Evolutionary conservation across 2,113 vertebrate genomes (phyloP).

Genomic region (Tachuris rubrigastra): DNA sequence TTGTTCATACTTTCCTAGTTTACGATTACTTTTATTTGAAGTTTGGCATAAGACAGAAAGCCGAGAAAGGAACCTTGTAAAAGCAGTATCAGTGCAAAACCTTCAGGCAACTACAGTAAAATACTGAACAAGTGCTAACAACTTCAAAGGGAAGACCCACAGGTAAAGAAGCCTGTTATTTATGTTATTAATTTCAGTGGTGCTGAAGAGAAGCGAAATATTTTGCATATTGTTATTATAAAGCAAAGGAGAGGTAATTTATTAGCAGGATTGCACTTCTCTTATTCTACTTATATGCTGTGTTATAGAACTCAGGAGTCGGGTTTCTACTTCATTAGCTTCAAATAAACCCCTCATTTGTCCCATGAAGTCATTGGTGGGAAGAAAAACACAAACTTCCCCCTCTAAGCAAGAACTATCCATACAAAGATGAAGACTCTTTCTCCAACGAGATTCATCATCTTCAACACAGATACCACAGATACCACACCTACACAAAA

Average conservation of each 20-base stretch:
- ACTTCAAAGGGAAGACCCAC: neutral
- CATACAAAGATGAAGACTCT: neutral
- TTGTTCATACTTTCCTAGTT: neutral
- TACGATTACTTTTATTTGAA: neutral
- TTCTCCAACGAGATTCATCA: neutral
- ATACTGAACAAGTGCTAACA: neutral
- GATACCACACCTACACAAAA: neutral
- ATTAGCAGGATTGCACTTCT: neutral
- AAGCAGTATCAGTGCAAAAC: neutral
- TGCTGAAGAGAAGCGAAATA: neutral
- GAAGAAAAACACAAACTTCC: neutral
- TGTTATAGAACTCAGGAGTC: neutral
- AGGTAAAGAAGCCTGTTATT: neutral
- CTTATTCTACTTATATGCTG: neutral
- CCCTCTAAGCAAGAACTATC: neutral
- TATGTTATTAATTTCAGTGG: neutral
- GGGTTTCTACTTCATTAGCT: neutral
- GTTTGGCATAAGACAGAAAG: neutral
- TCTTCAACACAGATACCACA: neutral
- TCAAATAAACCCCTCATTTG: accelerated
- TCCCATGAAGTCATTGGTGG: neutral
- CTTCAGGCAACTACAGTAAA: neutral
- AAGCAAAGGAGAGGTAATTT: neutral
- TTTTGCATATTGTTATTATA: neutral
- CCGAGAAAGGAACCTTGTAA: neutral